phyloP scores from a whole-genome alignment of 2,113 vertebrate genomes.

The Xenotilapia caudafasciata region DNA sequence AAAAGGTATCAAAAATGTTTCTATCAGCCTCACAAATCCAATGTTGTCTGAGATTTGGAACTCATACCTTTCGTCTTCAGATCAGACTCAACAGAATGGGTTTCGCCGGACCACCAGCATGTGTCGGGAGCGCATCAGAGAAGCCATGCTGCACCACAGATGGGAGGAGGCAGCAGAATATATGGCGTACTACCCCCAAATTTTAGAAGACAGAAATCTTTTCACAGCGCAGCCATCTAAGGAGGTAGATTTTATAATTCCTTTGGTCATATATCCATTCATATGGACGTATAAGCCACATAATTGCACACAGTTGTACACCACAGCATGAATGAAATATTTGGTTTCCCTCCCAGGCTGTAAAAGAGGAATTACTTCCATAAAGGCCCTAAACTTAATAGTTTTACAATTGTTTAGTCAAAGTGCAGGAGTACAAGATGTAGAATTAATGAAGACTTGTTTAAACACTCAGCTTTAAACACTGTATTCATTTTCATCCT shows the following conservation, averaged over 20 bases:
- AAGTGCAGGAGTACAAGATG: background rate
- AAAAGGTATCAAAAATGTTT: background rate
- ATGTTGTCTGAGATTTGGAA: background rate
- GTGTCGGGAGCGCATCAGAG: constrained; percentile 76
- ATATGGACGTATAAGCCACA: background rate
- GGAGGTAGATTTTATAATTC: constrained; percentile 69
- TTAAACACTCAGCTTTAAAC: background rate
- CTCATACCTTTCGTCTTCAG: constrained; percentile 8
- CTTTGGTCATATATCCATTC: background rate
- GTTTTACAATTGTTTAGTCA: background rate
- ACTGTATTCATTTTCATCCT: background rate
- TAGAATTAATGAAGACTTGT: background rate
- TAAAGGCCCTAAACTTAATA: background rate
- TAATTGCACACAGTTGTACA: background rate
- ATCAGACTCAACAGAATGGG: constrained; percentile 30
- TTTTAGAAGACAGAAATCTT: constrained; percentile 67
- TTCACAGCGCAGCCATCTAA: background rate
- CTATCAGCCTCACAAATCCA: background rate
- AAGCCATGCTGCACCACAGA: constrained; percentile 80
- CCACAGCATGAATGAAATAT: background rate
- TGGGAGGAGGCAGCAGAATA: constrained; percentile 83
- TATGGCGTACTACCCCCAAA: constrained; percentile 75
- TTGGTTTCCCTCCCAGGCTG: background rate
- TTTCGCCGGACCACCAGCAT: constrained; percentile 69
- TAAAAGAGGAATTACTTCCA: background rate